Conservation (phyloP, 2,888 invertebrate genomes). For the Malacosoma neustria region DNA sequence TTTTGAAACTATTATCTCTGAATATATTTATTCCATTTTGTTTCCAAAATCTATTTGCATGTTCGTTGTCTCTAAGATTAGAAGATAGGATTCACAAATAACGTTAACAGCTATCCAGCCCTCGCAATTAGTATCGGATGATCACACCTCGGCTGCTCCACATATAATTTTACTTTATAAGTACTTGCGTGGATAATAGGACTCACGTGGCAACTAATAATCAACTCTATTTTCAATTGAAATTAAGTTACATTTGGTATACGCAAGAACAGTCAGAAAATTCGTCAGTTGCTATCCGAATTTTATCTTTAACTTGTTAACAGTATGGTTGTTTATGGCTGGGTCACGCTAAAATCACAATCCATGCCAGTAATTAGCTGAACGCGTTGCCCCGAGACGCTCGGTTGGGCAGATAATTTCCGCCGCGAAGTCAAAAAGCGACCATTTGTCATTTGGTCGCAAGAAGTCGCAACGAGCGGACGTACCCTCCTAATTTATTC, state of each 20-base stretch:
- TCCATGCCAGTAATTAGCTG: conserved; percentile 72
- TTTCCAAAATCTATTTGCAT: conserved; percentile 4
- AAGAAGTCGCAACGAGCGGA: conserved; percentile 58
- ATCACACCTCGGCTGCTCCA: conserved; percentile 67
- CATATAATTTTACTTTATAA: conserved; percentile 71
- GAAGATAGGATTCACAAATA: conserved; percentile 36
- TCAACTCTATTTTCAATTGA: not conserved
- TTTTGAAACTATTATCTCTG: too few relatives aligned
- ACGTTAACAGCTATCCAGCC: conserved; percentile 41
- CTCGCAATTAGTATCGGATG: conserved; percentile 70
- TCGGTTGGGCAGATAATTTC: conserved; percentile 72
- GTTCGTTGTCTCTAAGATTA: not conserved
- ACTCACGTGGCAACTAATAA: conserved; percentile 3
- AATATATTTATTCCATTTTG: conserved; percentile 12
- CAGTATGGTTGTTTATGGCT: conserved; percentile 31
- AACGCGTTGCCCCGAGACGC: conserved; percentile 60
- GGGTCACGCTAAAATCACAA: conserved; percentile 47
- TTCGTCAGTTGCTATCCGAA: conserved; percentile 9
- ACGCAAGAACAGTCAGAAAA: not conserved
- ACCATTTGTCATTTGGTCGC: conserved; percentile 71
- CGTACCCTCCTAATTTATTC: conserved; percentile 69
- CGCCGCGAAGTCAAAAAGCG: conserved; percentile 67
- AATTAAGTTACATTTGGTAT: not conserved
- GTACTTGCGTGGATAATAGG: conserved; percentile 66
- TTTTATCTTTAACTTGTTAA: conserved; percentile 23